Conservation (phyloP, 2,888 invertebrate species). For the Cheilosia urbana region DNA sequence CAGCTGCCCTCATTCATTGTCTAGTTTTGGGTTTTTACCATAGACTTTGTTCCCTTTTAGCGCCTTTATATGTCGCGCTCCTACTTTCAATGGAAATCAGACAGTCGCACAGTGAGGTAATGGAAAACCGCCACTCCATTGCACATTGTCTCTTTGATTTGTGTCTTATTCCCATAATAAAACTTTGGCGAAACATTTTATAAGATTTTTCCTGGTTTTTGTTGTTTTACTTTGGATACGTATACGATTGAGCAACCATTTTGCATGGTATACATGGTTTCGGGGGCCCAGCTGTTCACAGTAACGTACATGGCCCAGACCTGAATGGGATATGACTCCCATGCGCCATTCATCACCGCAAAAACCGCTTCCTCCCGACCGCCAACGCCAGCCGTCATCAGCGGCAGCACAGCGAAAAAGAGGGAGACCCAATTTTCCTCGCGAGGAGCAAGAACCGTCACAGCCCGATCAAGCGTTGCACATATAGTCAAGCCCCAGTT, state of each 20-base stretch:
- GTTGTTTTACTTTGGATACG: conserved; percentile 35
- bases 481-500: conserved; percentile 7
- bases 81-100: conserved; percentile 70
- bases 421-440: conserved; percentile 66
- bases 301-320: conserved; percentile 71
- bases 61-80: conserved; percentile 46
- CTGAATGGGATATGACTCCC: conserved; percentile 68
- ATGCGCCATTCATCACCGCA: conserved; percentile 66
- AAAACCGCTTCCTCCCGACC: conserved; percentile 65
- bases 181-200: conserved; percentile 63
- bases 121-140: conserved; percentile 54
- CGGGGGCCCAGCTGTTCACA: conserved; percentile 62
- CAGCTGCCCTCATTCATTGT: conserved; percentile 51
- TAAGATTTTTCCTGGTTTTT: conserved; percentile 53
- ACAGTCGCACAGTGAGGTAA: conserved; percentile 54
- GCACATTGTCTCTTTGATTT: conserved; percentile 74
- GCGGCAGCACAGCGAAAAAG: background rate
- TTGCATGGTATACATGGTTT: conserved; percentile 40
- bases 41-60: conserved; percentile 47
- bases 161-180: conserved; percentile 73
- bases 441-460: conserved; percentile 61
- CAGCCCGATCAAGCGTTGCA: conserved; percentile 64
- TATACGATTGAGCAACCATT: conserved; percentile 58
- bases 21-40: background rate
- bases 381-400: background rate